Evolutionary conservation across 2,888 invertebrate genomes (phyloP), one percentile per base, ranked within the genome.

Genomic region (Linnaemya tessellans): DNA sequence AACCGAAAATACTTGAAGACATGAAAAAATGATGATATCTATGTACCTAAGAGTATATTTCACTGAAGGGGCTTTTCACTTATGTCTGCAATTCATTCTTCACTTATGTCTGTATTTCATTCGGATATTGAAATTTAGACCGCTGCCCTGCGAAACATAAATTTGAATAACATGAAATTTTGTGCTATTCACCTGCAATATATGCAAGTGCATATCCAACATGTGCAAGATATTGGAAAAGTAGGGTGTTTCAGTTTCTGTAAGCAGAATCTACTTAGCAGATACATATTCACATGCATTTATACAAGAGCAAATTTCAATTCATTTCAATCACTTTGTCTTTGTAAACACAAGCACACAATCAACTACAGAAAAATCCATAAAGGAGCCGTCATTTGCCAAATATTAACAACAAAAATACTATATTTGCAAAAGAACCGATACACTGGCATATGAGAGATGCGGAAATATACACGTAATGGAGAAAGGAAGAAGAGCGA

Each of bases 401-500:
- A 54, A 65, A 56, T 70, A 56, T 5, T 51, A 11, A 5, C 3
- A 54, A 46, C 15, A n/a, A 15, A 15, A 64, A 22, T 22, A 54
- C n/a, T n/a, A 46, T 43, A 41, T 15, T 22, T 18, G 10, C 43
- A 38, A 67, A n/a, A 62, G 51, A 35, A 30, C 15, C 3, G 41
- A 46, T 30, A 20, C 38, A 67, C 30, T 75, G 11, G 11, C 11
- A 75, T 71, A 84, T 46, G 71, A 71, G 65, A 65, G 60, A 43
- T 62, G 41, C 80, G 68, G 65, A 84, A 80, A 79, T 49, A 49
- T 30, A 65, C 8, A 20, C 4, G 58, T 70, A 67, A 38, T 18
- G 25, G 9, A 51, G 38, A 73, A 74, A 41, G 35, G 49, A 51
- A 68, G 46, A 74, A 51, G 49, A 67, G 65, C 18, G 43, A 78